Percentiles rank a stretch among this genome's conserved stretches.
Conservation (phyloP, 2,113 vertebrate genomes). For the Forbesichthys agassizii region DNA sequence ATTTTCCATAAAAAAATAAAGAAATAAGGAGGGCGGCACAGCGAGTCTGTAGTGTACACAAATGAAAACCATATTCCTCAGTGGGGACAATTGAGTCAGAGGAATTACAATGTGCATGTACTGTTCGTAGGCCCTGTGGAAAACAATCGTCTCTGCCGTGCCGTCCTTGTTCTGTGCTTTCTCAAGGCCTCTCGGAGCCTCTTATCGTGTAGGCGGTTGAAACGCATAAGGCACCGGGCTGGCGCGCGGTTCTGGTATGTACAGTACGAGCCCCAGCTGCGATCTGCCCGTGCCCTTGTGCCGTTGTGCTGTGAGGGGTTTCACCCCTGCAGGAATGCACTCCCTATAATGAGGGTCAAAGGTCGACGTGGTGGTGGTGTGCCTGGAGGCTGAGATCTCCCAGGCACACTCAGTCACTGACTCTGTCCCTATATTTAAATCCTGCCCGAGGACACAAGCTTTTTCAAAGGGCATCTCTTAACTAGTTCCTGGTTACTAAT, state of each 20-base stretch:
- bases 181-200: slow-evolving; percentile 34
- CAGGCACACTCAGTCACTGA: slow-evolving; percentile 76
- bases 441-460: slow-evolving; percentile 64
- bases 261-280: slow-evolving; percentile 18
- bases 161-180: slow-evolving; percentile 49
- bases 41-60: slow-evolving; percentile 48
- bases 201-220: slow-evolving; percentile 26
- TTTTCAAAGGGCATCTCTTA: slow-evolving; percentile 78
- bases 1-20: slow-evolving; percentile 51
- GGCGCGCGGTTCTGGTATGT: slow-evolving; percentile 31
- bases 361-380: slow-evolving; percentile 66
- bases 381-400: slow-evolving; percentile 74
- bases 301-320: slow-evolving; percentile 60
- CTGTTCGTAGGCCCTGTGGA: slow-evolving; percentile 37
- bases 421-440: slow-evolving; percentile 79
- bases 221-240: slow-evolving; percentile 55
- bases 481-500: slow-evolving; percentile 81
- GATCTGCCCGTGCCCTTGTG: slow-evolving; percentile 70
- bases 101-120: slow-evolving; percentile 46
- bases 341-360: slow-evolving; percentile 78
- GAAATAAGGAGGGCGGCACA: slow-evolving; percentile 31
- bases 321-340: slow-evolving; percentile 72
- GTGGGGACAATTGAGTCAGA: slow-evolving; percentile 32
- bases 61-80: slow-evolving; percentile 62
- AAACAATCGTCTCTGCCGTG: slow-evolving; percentile 34